These are phyloP conservation scores for Momotus momota DNA, from an alignment of 2,797 vertebrate species.

Conservation along the genomic window DNA sequence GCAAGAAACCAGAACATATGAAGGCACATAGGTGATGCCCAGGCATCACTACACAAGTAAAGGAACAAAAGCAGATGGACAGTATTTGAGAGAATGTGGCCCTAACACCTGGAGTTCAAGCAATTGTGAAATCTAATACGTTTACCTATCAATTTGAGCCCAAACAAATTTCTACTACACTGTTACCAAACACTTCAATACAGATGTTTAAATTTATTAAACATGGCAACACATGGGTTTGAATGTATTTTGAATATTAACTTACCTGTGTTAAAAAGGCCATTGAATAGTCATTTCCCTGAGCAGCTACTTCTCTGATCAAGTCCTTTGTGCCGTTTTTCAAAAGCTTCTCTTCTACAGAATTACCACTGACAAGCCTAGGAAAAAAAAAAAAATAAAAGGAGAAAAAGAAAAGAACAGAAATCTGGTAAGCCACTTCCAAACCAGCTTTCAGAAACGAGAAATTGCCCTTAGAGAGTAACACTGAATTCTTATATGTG, in stretches of 20 bases:
- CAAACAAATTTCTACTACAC: background rate
- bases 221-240: background rate
- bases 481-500: background rate
- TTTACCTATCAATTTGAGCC: background rate
- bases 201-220: background rate
- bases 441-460: background rate
- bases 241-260: background rate
- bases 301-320: constrained; percentile 94
- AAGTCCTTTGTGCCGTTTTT: constrained; percentile 96
- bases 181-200: background rate
- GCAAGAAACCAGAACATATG: background rate
- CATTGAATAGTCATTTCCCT: constrained; percentile 93
- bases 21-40: background rate
- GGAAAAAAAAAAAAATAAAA: background rate
- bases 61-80: background rate
- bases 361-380: constrained; percentile 93
- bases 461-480: background rate
- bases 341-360: constrained; percentile 93
- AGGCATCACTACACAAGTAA: background rate
- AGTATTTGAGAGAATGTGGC: background rate
- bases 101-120: background rate
- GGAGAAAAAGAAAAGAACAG: background rate
- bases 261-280: constrained; percentile 93
- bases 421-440: background rate
- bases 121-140: background rate